These are phyloP conservation scores for Nyctalus aviator DNA, from an alignment of 2,797 vertebrate species.

Conservation along the genomic window DNA sequence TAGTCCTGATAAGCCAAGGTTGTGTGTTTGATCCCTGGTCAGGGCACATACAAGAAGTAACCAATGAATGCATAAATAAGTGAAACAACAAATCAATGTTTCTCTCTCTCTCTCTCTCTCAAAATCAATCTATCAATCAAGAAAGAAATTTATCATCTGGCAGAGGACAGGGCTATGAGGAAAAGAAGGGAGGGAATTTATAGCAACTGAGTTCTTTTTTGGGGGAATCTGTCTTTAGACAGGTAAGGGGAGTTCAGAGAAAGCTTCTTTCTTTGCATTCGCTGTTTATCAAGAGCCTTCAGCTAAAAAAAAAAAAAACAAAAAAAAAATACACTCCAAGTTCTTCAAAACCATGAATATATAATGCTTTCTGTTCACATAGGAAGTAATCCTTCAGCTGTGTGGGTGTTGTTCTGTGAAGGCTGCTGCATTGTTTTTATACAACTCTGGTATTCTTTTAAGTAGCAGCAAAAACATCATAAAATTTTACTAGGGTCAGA, in stretches of 20 bases:
- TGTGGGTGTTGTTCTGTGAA: not conserved
- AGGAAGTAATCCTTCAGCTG: not conserved
- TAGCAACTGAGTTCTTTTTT: not conserved
- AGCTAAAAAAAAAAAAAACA: not conserved
- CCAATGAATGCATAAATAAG: not conserved
- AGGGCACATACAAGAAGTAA: not conserved
- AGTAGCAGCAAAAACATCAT: constrained; percentile 31
- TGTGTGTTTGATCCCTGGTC: not conserved
- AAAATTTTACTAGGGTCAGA: constrained; percentile 18
- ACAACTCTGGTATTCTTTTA: constrained; percentile 14
- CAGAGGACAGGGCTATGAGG: not conserved
- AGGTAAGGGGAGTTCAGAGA: not conserved
- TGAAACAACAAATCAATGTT: not conserved
- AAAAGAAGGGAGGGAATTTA: not conserved
- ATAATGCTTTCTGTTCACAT: not conserved
- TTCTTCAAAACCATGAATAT: not conserved
- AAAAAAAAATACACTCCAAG: not conserved
- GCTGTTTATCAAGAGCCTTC: constrained; percentile 5
- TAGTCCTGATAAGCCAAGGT: not conserved
- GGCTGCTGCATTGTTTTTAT: not conserved
- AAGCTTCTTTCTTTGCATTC: not conserved
- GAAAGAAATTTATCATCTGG: not conserved
- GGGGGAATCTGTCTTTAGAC: not conserved
- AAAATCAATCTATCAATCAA: not conserved
- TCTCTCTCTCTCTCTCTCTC: not conserved